Conservation (phyloP, 2,888 invertebrate genomes). For the Petrophora chlorosata region DNA sequence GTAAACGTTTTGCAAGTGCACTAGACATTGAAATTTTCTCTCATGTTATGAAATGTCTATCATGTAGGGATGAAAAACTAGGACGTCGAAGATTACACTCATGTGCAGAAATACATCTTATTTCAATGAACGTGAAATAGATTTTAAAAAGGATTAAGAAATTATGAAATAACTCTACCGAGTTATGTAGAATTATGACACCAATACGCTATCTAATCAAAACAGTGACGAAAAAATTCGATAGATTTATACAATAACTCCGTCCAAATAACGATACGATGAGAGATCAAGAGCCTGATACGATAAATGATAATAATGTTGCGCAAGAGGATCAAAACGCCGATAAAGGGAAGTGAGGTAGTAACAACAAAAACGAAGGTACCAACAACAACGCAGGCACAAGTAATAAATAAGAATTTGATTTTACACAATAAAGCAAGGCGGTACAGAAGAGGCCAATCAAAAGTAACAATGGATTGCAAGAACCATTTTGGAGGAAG, state of each 20-base stretch:
- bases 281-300: constrained; percentile 49
- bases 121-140: no score
- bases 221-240: constrained; percentile 36
- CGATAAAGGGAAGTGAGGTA: constrained; percentile 25
- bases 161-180: constrained; percentile 9
- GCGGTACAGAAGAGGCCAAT: constrained; percentile 55
- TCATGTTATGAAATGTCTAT: no score
- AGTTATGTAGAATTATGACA: constrained; percentile 13
- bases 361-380: constrained; percentile 23
- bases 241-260: constrained; percentile 44
- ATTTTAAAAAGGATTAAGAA: background rate
- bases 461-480: constrained; percentile 64
- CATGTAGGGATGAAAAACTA: no score
- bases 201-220: constrained; percentile 31
- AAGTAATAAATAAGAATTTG: constrained; percentile 43
- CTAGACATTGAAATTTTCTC: no score
- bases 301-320: constrained; percentile 41
- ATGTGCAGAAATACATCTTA: no score
- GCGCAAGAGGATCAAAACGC: constrained; percentile 45
- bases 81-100: no score
- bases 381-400: constrained; percentile 24
- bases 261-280: constrained; percentile 38
- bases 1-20: no score
- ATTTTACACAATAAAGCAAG: constrained; percentile 52
- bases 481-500: constrained; percentile 52